A percentile compares a stretch with the other conserved stretches of the same genome.
These are phyloP conservation scores for Drosophila lutescens DNA, from an alignment of 2,888 invertebrate genomes.

Conservation along the genomic window DNA sequence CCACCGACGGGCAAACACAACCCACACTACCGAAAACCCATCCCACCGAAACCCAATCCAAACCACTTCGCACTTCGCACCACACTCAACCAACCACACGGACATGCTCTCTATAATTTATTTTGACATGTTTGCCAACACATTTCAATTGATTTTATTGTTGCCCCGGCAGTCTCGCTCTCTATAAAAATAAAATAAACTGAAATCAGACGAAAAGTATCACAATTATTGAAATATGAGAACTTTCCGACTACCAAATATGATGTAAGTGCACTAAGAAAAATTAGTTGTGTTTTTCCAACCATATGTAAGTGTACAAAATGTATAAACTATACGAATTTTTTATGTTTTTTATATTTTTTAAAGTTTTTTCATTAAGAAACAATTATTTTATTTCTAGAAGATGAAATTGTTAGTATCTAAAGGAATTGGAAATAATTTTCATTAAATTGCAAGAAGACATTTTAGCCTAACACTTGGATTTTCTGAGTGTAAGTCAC, in stretches of 20 bases:
- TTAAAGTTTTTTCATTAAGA: no score
- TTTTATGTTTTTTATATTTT: no score
- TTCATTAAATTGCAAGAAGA: no score
- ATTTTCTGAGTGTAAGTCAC: no score
- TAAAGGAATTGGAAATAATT: no score
- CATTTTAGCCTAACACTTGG: no score
- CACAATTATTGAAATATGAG: conserved; percentile 80
- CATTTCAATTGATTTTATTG: conserved; percentile 84
- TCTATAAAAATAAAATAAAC: conserved; percentile 48
- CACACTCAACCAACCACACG: conserved; percentile 44
- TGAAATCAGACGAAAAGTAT: conserved; percentile 71
- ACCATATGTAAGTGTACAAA: no score
- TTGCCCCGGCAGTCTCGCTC: conserved; percentile 50
- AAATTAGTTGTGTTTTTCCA: no score
- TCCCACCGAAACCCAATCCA: conserved; percentile 14
- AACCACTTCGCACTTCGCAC: conserved; percentile 46
- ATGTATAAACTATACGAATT: no score
- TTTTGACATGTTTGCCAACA: conserved; percentile 84
- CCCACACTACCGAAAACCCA: conserved; percentile 37
- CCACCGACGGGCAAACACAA: conserved; percentile 70
- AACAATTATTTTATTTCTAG: no score
- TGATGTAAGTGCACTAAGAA: background rate
- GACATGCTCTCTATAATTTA: conserved; percentile 79
- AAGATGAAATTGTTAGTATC: no score
- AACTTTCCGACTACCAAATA: conserved; percentile 52